Conservation (phyloP, 2,888 invertebrate species). For the Yponomeuta evonymella region DNA sequence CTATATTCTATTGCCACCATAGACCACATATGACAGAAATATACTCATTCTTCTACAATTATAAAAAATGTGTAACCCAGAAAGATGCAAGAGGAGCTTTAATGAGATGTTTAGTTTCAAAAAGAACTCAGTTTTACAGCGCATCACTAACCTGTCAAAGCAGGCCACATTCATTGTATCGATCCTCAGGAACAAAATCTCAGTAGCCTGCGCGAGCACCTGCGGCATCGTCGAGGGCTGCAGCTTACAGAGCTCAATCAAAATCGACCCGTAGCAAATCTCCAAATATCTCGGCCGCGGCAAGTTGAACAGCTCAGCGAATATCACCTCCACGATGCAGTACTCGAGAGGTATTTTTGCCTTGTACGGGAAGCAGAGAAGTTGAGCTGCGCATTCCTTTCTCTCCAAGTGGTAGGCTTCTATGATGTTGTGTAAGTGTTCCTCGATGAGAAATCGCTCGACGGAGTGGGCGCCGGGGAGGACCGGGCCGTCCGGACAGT, state of each 20-base stretch:
- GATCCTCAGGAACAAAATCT: constrained; percentile 95
- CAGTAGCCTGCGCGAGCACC: constrained; percentile 97
- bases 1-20: too few relatives aligned
- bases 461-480: constrained; percentile 98
- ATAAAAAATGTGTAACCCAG: too few relatives aligned
- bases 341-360: constrained; percentile 97
- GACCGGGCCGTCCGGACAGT: constrained; percentile 95
- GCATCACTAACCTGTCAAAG: constrained; percentile 84
- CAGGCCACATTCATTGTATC: constrained; percentile 98
- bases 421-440: constrained; percentile 95
- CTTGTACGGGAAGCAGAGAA: constrained; percentile 94
- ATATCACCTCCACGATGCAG: constrained; percentile 97
- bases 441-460: constrained; percentile 97
- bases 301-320: constrained; percentile 94
- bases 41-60: too few relatives aligned
- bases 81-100: too few relatives aligned
- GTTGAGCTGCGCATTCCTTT: constrained; percentile 95
- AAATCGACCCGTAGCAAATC: constrained; percentile 94
- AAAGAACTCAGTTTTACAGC: neutral
- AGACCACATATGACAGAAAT: too few relatives aligned
- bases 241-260: constrained; percentile 97
- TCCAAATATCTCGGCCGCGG: constrained; percentile 93
- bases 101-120: too few relatives aligned
- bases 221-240: constrained; percentile 98
- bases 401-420: constrained; percentile 91